Conservation (phyloP, 2,797 vertebrate genomes). For the Martes flavigula region DNA sequence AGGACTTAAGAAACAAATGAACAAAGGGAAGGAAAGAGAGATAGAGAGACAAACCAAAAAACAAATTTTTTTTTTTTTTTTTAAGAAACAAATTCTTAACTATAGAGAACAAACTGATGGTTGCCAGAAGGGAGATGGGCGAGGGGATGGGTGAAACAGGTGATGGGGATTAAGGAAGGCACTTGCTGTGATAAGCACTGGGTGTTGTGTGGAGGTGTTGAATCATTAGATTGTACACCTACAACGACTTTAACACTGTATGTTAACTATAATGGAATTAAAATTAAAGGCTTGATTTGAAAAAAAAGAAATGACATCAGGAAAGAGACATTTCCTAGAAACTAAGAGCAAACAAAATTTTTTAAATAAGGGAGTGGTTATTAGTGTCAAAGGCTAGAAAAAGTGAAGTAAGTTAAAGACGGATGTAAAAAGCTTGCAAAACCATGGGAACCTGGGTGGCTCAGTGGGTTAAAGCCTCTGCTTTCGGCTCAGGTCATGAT, state of each 20-base stretch:
- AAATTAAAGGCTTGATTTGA: background rate
- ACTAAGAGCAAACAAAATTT: background rate
- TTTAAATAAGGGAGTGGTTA: background rate
- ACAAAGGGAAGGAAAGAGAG: background rate
- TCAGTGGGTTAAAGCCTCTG: no score
- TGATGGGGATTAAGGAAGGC: background rate
- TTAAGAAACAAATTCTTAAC: background rate
- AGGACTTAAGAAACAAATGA: background rate
- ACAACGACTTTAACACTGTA: background rate
- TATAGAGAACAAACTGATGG: background rate
- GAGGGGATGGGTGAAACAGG: background rate
- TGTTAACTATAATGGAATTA: background rate
- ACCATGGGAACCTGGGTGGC: no score
- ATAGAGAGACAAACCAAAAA: background rate
- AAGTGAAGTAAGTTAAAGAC: background rate
- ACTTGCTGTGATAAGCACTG: background rate
- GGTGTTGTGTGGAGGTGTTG: background rate
- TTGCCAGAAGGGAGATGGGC: background rate
- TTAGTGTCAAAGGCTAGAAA: background rate
- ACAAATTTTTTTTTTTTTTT: background rate
- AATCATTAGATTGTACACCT: background rate
- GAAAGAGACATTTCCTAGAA: conserved; percentile 1
- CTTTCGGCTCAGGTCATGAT: no score
- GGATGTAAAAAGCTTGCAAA: background rate
- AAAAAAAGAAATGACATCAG: background rate